These are phyloP conservation scores for Neoseiulus cucumeris DNA, from an alignment of 1,140 invertebrate genomes.

Conservation along the genomic window DNA sequence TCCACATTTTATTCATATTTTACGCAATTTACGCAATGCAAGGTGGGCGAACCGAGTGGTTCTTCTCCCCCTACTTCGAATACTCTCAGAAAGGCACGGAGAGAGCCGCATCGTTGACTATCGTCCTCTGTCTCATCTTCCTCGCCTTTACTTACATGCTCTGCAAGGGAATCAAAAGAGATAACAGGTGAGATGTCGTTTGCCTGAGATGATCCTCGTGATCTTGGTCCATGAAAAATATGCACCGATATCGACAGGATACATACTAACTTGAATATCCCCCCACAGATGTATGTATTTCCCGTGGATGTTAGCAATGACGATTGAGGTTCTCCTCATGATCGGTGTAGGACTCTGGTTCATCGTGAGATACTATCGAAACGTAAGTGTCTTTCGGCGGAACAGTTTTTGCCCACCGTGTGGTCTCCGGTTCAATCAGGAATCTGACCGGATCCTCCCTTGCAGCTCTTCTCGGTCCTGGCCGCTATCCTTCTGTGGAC, in stretches of 20 bases:
- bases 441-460: too few species aligned
- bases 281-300: constrained; percentile 17
- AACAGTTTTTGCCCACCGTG: too few species aligned
- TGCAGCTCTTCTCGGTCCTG: constrained; percentile 50
- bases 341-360: constrained; percentile 18
- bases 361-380: constrained; percentile 17
- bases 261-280: too few species aligned
- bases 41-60: constrained; percentile 16
- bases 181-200: neutral
- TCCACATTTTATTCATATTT: constrained; percentile 15
- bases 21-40: constrained; percentile 16
- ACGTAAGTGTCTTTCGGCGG: constrained; percentile 17
- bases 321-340: constrained; percentile 17
- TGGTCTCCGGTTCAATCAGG: too few species aligned
- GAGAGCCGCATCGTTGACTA: constrained; percentile 6
- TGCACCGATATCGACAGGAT: too few species aligned
- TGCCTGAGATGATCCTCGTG: too few species aligned
- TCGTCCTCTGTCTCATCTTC: neutral
- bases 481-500: constrained; percentile 48
- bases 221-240: too few species aligned
- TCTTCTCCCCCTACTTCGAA: constrained; percentile 17
- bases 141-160: neutral
- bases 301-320: constrained; percentile 17
- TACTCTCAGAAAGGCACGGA: constrained; percentile 10
- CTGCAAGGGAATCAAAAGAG: neutral